Base-by-base conservation (phyloP, 2,113 vertebrate species). In the Ammodytes dubius region DNA sequence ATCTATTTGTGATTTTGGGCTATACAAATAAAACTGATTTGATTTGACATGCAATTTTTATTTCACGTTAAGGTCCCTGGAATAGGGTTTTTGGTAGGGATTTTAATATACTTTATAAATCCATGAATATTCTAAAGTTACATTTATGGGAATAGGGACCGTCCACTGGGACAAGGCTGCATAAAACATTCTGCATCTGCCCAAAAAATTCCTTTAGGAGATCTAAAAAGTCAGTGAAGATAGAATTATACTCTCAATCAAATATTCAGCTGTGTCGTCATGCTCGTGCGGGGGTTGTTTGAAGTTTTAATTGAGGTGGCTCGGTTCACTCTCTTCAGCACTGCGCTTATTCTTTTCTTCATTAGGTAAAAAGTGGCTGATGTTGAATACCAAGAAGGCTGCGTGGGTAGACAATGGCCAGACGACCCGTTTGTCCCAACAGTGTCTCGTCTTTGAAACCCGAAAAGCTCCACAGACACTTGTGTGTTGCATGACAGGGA, bases 241-340 rank as follows among this genome's bases (percentile, higher is more conserved):
- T 5, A 71, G 66, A 73, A 45, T 8, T 60, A 27, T 27, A 76
- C 67, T 54, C 75, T 79, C 69, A 63, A 83, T 93, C 69, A 89
- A 81, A 89, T 84, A 84, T 93, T 87, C 87, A 81, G 77, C 68
- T 37, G 79, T 65, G 75, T 82, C 78, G 2, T 84, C 83, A 58
- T 42, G 79, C 77, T 71, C 42, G 11, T 57, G 69, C 56, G 14
- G 1, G 39, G 52, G 11, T 13, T 67, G 82, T 93, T 93, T 93
- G 85, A 93, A 88, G 86, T 90, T 93, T 91, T 94, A 93, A 95
- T 94, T 88, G 92, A 89, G 91, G 90, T 91, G 88, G 63, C 70
- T 49, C 27, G 81, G 90, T 92, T 94, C 87, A 89, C 73, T 70
- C 70, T 79, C 50, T 27, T 27, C 27, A 67, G 76, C 50, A 60